Percentiles rank a stretch among this genome's conserved stretches.
These are phyloP conservation scores for Neodontobutis hainanensis DNA, from an alignment of 2,113 vertebrate species.

Conservation along the genomic window DNA sequence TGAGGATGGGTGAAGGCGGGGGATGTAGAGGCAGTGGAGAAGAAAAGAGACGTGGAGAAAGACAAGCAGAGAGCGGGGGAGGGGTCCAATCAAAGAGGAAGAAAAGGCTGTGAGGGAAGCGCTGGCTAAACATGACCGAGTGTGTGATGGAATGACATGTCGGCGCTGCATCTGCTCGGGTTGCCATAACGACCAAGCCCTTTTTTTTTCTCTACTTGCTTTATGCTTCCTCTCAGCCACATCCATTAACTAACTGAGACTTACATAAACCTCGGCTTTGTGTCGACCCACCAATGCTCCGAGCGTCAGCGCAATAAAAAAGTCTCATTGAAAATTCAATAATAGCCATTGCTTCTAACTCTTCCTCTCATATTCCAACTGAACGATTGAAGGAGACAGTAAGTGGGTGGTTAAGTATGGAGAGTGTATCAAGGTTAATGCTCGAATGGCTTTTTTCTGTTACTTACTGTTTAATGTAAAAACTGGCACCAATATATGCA, in stretches of 20 bases:
- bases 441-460: too few relatives aligned
- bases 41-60: constrained; percentile 36
- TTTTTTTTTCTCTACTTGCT: constrained; percentile 30
- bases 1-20: background rate
- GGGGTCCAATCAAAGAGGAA: background rate
- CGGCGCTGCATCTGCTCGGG: constrained; percentile 60
- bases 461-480: too few relatives aligned
- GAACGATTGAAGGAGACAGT: constrained; percentile 36
- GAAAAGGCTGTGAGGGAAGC: constrained; percentile 14
- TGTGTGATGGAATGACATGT: constrained; percentile 66
- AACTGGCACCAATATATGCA: too few relatives aligned
- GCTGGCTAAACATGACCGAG: constrained; percentile 17
- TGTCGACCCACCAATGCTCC: constrained; percentile 19
- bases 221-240: constrained; percentile 17
- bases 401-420: constrained; percentile 30
- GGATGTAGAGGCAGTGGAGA: constrained; percentile 30
- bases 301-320: constrained; percentile 32
- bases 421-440: too few relatives aligned
- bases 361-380: background rate
- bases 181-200: constrained; percentile 63
- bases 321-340: constrained; percentile 42
- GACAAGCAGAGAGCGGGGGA: constrained; percentile 16
- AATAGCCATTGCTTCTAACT: constrained; percentile 1
- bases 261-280: constrained; percentile 66
- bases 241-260: constrained; percentile 25